Conservation (phyloP, 2,797 vertebrate genomes). For the Heliangelus exortis region DNA sequence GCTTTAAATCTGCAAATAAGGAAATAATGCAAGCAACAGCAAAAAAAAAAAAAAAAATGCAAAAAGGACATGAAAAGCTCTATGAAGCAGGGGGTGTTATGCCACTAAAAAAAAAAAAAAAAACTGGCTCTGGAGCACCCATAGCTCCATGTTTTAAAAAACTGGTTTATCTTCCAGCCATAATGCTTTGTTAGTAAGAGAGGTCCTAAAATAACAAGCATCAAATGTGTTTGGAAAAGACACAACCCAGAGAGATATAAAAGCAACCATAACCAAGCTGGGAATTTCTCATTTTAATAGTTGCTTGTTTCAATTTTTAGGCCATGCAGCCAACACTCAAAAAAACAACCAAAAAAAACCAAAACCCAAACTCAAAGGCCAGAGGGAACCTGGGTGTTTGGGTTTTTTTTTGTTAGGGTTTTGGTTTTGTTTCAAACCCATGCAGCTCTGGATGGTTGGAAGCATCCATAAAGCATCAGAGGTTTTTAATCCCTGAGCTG, state of each 20-base stretch:
- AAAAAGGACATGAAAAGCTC: slow-evolving; percentile 53
- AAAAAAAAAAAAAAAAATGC: neutral
- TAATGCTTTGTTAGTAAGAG: neutral
- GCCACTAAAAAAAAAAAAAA: neutral
- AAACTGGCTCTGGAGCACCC: neutral
- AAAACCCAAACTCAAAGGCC: too few species aligned
- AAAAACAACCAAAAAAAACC: too few species aligned
- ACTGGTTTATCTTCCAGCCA: neutral
- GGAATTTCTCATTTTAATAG: neutral
- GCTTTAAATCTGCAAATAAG: slow-evolving; percentile 28
- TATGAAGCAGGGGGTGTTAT: slow-evolving; percentile 17
- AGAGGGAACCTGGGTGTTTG: neutral
- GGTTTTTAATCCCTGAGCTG: neutral
- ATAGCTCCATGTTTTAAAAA: neutral
- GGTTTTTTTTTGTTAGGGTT: neutral
- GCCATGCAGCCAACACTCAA: neutral
- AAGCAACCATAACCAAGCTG: neutral
- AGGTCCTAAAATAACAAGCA: neutral
- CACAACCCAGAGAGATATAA: neutral
- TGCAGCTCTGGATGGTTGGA: neutral
- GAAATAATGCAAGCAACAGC: slow-evolving; percentile 3
- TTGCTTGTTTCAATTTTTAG: neutral
- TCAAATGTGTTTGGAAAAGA: neutral
- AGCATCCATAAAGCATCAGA: neutral
- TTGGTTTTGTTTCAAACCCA: neutral